Evolutionary conservation across 2,113 vertebrate species (phyloP).

Genomic region (Antechinus flavipes): DNA sequence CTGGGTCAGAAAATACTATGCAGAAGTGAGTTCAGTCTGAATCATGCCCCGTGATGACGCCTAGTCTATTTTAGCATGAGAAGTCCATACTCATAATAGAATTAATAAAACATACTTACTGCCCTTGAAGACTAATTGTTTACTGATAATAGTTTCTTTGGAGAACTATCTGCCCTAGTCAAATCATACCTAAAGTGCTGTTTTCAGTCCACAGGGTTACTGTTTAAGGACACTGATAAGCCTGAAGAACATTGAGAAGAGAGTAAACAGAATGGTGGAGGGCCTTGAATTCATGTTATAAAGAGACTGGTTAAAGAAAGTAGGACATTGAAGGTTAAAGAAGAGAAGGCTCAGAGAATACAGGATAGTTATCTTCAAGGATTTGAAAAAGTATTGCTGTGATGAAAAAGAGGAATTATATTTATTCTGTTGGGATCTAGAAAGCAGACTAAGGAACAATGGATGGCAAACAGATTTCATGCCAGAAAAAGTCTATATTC

Average conservation of each 20-base stretch:
- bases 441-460: not conserved
- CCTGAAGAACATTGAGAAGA: not conserved
- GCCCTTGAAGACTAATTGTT: not conserved
- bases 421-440: not conserved
- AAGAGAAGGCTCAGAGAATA: not conserved
- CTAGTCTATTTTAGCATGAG: not conserved
- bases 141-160: not conserved
- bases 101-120: not conserved
- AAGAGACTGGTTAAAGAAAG: not conserved
- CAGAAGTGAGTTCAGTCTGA: not conserved
- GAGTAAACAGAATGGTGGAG: not conserved
- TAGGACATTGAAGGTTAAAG: not conserved
- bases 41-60: not conserved
- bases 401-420: not conserved
- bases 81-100: not conserved
- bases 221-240: not conserved
- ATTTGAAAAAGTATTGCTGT: not conserved
- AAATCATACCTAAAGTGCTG: not conserved
- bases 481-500: not conserved
- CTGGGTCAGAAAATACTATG: not conserved
- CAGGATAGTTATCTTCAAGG: not conserved
- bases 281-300: not conserved
- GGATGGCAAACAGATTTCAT: not conserved
- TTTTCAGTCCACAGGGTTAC: not conserved
- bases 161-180: not conserved